A percentile compares a stretch with the other conserved stretches of the same genome.
phyloP scores from a whole-genome alignment of 2,888 invertebrate genomes.

The Dryobota labecula region DNA sequence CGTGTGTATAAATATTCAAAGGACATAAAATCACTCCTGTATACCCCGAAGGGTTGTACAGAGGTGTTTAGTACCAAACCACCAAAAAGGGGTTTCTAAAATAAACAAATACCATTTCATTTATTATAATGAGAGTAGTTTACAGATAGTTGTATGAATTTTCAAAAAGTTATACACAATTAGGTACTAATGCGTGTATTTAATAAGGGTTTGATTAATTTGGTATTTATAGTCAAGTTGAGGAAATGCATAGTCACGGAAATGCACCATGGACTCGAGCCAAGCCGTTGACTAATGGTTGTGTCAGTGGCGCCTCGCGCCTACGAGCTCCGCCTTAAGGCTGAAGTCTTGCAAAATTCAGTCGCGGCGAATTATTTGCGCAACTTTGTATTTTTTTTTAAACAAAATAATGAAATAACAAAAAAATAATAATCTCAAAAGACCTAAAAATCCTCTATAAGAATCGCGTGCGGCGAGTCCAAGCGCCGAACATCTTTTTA shows the following conservation, averaged over 20 bases:
- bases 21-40: background rate
- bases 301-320: slow-evolving; percentile 13
- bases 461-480: too few species aligned
- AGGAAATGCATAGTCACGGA: slow-evolving; percentile 20
- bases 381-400: too few species aligned
- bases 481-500: too few species aligned
- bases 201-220: background rate
- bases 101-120: background rate
- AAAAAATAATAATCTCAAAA: too few species aligned
- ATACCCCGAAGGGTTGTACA: too few species aligned
- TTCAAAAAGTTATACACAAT: background rate
- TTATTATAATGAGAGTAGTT: background rate
- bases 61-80: too few species aligned
- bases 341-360: too few species aligned
- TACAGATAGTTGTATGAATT: background rate
- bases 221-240: slow-evolving; percentile 4
- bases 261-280: slow-evolving; percentile 28
- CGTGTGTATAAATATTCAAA: background rate
- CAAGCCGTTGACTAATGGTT: slow-evolving; percentile 18
- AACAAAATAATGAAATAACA: too few species aligned
- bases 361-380: too few species aligned
- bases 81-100: background rate
- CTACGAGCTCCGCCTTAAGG: too few species aligned
- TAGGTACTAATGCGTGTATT: background rate
- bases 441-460: too few species aligned